These are phyloP conservation scores for Morelia viridis DNA, from an alignment of 2,797 vertebrate species.

Conservation along the genomic window DNA sequence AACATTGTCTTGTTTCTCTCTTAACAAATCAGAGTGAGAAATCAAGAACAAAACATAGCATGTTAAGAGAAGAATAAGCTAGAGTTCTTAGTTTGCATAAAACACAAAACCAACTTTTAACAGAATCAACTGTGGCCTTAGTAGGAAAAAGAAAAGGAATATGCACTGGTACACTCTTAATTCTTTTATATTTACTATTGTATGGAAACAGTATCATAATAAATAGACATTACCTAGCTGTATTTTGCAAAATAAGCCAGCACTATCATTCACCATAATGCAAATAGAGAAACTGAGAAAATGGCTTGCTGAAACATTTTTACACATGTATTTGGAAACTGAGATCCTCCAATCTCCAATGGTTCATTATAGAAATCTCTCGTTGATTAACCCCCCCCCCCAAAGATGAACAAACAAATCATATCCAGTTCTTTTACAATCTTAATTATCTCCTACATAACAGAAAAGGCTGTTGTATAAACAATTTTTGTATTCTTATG, in stretches of 20 bases:
- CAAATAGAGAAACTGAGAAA: not conserved
- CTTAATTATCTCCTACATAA: not conserved
- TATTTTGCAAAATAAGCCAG: not conserved
- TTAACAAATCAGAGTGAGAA: not conserved
- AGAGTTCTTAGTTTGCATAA: not conserved
- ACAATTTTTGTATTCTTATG: slow-evolving; percentile 7
- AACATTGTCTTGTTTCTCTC: not conserved
- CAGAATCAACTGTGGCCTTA: not conserved
- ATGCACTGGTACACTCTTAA: not conserved
- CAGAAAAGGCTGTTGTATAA: slow-evolving; percentile 14
- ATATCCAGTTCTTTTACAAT: not conserved
- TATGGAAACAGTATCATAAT: not conserved
- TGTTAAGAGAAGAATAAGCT: not conserved
- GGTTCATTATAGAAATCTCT: not conserved
- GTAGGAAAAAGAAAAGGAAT: not conserved
- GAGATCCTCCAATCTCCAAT: not conserved
- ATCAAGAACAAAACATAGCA: not conserved
- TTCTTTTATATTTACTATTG: not conserved
- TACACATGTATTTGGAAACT: not conserved
- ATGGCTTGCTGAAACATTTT: not conserved
- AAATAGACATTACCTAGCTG: not conserved
- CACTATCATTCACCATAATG: not conserved
- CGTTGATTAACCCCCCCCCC: not conserved
- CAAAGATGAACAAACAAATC: not conserved
- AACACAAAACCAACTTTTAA: not conserved